Evolutionary conservation across 1,140 invertebrate genomes (phyloP).

Genomic region (Drosophila erecta): DNA sequence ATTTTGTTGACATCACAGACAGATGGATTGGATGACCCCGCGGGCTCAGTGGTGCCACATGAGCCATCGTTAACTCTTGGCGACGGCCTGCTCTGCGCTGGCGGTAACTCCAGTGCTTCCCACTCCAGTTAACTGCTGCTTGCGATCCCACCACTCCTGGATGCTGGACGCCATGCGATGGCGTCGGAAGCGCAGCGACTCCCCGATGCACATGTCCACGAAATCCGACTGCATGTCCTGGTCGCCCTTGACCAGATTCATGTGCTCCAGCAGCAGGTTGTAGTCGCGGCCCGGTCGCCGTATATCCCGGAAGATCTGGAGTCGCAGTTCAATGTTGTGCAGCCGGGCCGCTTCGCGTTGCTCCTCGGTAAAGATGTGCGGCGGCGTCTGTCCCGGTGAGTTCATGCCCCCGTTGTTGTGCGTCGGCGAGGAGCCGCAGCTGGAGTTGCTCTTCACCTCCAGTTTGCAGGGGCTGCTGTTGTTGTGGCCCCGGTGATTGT

Average conservation of each 20-base stretch:
- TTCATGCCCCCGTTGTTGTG: conserved; percentile 36
- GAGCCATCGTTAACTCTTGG: conserved; percentile 74
- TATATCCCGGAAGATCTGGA: conserved; percentile 86
- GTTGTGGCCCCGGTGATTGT: conserved; percentile 26
- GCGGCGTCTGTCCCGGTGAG: conserved; percentile 2
- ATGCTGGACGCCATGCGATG: conserved; percentile 88
- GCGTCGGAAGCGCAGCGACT: conserved; percentile 92
- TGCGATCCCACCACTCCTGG: conserved; percentile 84
- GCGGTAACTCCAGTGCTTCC: neutral
- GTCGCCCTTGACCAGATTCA: conserved; percentile 90
- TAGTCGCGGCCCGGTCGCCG: conserved; percentile 87
- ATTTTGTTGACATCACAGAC: conserved; percentile 66
- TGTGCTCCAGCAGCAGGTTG: conserved; percentile 88
- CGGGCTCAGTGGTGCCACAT: conserved; percentile 58
- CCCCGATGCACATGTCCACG: conserved; percentile 90
- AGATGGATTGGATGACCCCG: conserved; percentile 46
- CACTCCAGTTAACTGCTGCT: conserved; percentile 48
- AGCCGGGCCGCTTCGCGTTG: conserved; percentile 84
- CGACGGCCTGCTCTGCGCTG: conserved; percentile 28
- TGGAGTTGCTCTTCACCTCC: conserved; percentile 24
- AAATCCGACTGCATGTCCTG: conserved; percentile 89
- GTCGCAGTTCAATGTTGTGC: conserved; percentile 85
- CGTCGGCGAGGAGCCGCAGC: conserved; percentile 33
- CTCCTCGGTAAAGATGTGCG: conserved; percentile 68
- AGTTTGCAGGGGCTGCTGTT: conserved; percentile 43